Evolutionary conservation across 2,888 invertebrate genomes (phyloP), one percentile per base, ranked within the genome.

Genomic region (Parapristionchus giblindavisi): DNA sequence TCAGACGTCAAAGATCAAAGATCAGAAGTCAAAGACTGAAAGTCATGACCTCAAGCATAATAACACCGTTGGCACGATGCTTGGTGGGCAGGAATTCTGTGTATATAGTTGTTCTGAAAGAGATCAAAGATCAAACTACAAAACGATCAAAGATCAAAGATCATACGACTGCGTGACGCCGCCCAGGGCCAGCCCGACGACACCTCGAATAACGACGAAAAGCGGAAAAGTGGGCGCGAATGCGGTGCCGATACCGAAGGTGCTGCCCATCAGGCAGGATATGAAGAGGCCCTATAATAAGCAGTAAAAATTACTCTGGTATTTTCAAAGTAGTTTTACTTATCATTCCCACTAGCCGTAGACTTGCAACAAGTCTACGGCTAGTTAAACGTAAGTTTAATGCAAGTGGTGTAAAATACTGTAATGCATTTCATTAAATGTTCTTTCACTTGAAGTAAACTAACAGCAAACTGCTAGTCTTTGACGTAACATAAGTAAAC

Each of bases 111-210:
- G 96, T 95, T 75, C 94, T 95, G 91, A 61, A 89, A 89, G 80
- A 27, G 14, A 32, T n/a, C n/a, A n/a, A 3, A 29, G 29, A 66
- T 92, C 94, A 93, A 91, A 95, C 95, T 95, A 94, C 90, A n/a
- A n/a, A n/a, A n/a, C n/a, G n/a, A n/a, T n/a, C n/a, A n/a, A n/a
- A n/a, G n/a, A n/a, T n/a, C n/a, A n/a, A 3, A 29, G 29, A 66
- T 92, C 94, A 93, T 91, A 95, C 95, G 96, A 94, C 90, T 96
- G 96, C 75, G 96, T 95, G 52, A 95, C 94, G 88, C 96, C 96
- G 82, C 96, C 96, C 86, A 96, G 94, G 29, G 95, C 94, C 90
- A 96, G 95, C 52, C 96, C 96, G 21, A 95, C 95, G 21, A 95
- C 91, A 27, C 94, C 94, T 88, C 96, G 91, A 17, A 96, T 90